Conservation (phyloP, 1,140 invertebrate genomes). For the Drosophila albomicans region DNA sequence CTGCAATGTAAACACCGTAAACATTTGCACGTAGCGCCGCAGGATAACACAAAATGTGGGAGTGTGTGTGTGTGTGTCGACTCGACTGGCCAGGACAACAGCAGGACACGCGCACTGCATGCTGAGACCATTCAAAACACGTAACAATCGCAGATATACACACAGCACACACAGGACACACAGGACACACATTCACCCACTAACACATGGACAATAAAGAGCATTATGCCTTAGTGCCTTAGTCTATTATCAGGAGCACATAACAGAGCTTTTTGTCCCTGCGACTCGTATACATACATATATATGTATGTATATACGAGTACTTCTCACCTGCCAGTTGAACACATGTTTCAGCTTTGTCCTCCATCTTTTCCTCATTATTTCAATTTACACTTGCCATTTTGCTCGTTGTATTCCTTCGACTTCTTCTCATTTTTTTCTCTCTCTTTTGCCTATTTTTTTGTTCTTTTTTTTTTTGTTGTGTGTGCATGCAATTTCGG, state of each 20-base stretch:
- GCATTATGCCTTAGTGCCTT: constrained; percentile 19
- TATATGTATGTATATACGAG: too few relatives aligned
- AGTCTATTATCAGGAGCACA: constrained; percentile 31
- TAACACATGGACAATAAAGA: constrained; percentile 34
- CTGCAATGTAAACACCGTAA: constrained; percentile 60
- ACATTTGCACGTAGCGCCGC: constrained; percentile 46
- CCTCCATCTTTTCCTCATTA: constrained; percentile 2
- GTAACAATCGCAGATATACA: constrained; percentile 44
- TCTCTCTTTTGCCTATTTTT: neutral
- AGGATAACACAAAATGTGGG: constrained; percentile 44
- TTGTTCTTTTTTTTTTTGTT: constrained; percentile 16
- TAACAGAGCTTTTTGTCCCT: constrained; percentile 23
- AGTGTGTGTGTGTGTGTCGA: constrained; percentile 18
- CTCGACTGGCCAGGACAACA: constrained; percentile 8
- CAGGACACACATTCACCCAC: constrained; percentile 6
- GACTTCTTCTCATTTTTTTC: neutral
- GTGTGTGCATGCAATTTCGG: constrained; percentile 52
- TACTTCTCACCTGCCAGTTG: constrained; percentile 13
- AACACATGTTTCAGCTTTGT: constrained; percentile 28
- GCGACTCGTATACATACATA: neutral
- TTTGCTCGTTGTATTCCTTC: neutral
- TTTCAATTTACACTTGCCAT: constrained; percentile 31
- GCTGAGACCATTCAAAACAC: constrained; percentile 59
- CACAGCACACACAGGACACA: constrained; percentile 6
- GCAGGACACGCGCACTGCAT: constrained; percentile 22